Conservation (phyloP, 2,797 vertebrate genomes). For the Macropus fuliginosus region DNA sequence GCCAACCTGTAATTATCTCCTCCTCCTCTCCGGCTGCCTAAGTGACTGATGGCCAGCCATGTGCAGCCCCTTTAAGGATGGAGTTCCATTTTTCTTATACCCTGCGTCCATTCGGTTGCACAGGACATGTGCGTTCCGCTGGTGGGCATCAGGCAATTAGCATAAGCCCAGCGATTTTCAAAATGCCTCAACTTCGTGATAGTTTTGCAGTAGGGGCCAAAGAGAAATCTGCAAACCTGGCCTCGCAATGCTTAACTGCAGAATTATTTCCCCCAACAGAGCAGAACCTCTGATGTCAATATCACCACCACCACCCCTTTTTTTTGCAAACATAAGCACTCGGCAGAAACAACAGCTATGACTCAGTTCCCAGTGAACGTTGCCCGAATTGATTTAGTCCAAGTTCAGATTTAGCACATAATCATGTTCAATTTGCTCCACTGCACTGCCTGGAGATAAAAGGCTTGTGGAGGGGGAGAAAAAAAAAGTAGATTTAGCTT, state of each 20-base stretch:
- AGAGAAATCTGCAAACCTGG: conserved; percentile 52
- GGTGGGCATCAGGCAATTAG: conserved; percentile 44
- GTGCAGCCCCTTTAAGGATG: conserved; percentile 58
- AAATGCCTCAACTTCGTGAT: conserved; percentile 66
- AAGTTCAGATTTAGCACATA: conserved; percentile 88
- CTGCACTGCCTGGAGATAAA: conserved; percentile 88
- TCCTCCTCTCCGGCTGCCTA: conserved; percentile 55
- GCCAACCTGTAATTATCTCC: conserved; percentile 70
- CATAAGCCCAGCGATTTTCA: conserved; percentile 57
- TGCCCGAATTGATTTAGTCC: conserved; percentile 86
- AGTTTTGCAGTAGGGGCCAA: conserved; percentile 35
- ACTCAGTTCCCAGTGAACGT: conserved; percentile 83
- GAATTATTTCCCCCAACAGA: conserved; percentile 67
- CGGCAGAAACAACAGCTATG: conserved; percentile 84
- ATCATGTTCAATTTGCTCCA: conserved; percentile 88
- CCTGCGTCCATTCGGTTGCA: conserved; percentile 43
- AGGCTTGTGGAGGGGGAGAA: conserved; percentile 72
- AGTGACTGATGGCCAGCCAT: conserved; percentile 59
- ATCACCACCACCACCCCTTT: background rate
- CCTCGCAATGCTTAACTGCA: conserved; percentile 63
- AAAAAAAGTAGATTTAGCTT: conserved; percentile 81
- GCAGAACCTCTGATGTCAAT: conserved; percentile 73
- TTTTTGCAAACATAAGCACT: conserved; percentile 82
- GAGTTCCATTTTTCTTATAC: conserved; percentile 59
- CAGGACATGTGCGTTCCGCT: background rate